These are phyloP conservation scores for Pogonomyrmex barbatus DNA, from an alignment of 1,140 invertebrate species.

Conservation along the genomic window DNA sequence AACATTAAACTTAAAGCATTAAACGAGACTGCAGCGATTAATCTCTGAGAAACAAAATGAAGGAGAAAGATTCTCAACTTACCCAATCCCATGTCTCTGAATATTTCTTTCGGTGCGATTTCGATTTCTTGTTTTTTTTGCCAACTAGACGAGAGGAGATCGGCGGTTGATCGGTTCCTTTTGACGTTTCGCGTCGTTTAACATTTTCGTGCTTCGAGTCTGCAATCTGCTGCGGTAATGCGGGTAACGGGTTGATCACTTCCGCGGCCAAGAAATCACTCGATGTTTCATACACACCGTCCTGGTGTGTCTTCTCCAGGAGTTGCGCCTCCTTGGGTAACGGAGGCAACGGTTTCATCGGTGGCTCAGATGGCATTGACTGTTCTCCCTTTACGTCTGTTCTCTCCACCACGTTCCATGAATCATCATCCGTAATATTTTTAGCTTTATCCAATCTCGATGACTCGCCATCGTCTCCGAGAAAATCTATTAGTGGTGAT, in stretches of 20 bases:
- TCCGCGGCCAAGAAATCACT: slow-evolving; percentile 51
- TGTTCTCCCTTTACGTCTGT: slow-evolving; percentile 20
- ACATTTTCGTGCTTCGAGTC: slow-evolving; percentile 44
- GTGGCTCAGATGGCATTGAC: slow-evolving; percentile 75
- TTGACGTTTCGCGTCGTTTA: slow-evolving; percentile 68
- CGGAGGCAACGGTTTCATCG: slow-evolving; percentile 79
- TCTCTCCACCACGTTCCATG: slow-evolving; percentile 75
- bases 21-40: background rate
- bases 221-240: slow-evolving; percentile 48
- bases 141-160: background rate
- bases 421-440: slow-evolving; percentile 70
- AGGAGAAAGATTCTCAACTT: slow-evolving; percentile 77
- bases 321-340: slow-evolving; percentile 71
- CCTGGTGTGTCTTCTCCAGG: slow-evolving; percentile 47
- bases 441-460: slow-evolving; percentile 36
- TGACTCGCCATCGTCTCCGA: slow-evolving; percentile 52
- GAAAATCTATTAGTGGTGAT: slow-evolving; percentile 66
- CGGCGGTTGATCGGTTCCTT: slow-evolving; percentile 77
- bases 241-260: slow-evolving; percentile 25
- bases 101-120: slow-evolving; percentile 89
- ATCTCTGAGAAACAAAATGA: background rate
- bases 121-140: slow-evolving; percentile 82
- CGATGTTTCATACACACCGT: slow-evolving; percentile 64
- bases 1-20: too few species aligned
- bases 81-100: slow-evolving; percentile 89